Evolutionary conservation across 2,797 vertebrate species (phyloP).

Genomic region (Podargus strigoides): DNA sequence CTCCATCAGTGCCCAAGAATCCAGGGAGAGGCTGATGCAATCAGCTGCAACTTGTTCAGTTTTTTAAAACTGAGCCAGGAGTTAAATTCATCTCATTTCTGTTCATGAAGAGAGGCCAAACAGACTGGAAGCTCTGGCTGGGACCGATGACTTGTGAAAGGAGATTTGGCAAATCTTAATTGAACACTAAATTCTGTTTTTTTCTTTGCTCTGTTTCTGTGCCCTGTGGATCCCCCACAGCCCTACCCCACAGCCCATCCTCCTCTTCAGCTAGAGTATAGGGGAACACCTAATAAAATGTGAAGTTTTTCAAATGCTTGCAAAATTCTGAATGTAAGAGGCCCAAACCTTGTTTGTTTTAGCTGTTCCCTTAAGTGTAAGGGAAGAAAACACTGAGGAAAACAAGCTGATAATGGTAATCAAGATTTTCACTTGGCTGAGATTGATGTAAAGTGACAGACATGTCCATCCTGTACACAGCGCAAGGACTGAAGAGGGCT

Average conservation of each 20-base stretch:
- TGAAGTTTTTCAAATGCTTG: background rate
- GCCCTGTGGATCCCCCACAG: background rate
- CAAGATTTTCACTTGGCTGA: background rate
- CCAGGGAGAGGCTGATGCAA: constrained; percentile 31
- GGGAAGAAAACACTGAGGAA: background rate
- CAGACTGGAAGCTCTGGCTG: background rate
- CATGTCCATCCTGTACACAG: background rate
- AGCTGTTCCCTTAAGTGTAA: background rate
- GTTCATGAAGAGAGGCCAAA: background rate
- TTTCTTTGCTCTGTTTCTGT: background rate
- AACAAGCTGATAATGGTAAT: background rate
- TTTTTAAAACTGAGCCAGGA: background rate
- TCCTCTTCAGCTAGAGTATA: background rate
- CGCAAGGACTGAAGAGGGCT: background rate
- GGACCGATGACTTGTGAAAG: background rate
- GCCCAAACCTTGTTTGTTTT: background rate
- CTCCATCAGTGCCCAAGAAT: background rate
- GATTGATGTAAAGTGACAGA: background rate
- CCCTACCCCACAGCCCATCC: background rate
- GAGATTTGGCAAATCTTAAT: background rate
- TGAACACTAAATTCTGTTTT: background rate
- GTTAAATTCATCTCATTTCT: background rate
- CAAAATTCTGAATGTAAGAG: background rate
- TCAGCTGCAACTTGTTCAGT: background rate
- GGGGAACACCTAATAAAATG: background rate